These are phyloP conservation scores for Oreochromis tanganicae DNA, from an alignment of 2,113 vertebrate genomes.

Conservation along the genomic window DNA sequence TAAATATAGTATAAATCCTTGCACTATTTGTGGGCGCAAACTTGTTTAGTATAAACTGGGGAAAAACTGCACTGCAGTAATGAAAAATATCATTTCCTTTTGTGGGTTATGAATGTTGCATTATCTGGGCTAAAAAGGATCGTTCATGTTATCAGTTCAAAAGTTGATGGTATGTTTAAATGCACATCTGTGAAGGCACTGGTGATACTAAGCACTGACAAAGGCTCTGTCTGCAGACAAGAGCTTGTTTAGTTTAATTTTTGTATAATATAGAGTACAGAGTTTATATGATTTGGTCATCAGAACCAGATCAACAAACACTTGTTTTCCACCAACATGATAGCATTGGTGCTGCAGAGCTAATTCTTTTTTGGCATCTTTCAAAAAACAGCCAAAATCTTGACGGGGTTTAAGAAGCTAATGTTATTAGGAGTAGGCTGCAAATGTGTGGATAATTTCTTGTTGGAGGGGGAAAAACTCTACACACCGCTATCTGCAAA, in stretches of 20 bases:
- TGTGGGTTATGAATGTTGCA: background rate
- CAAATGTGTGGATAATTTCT: background rate
- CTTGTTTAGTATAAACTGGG: background rate
- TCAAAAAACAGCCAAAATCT: no score
- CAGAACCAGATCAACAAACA: no score
- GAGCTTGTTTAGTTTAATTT: no score
- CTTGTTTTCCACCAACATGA: no score
- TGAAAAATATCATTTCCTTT: background rate
- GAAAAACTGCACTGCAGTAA: background rate
- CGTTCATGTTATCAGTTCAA: background rate
- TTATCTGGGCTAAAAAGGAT: background rate
- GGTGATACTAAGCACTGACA: background rate
- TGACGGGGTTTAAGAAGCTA: background rate
- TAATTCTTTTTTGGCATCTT: no score
- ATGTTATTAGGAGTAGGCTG: background rate
- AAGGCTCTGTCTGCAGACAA: no score
- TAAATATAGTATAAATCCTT: background rate
- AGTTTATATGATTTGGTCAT: no score
- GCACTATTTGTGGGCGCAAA: background rate
- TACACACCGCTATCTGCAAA: background rate
- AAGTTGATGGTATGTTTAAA: background rate
- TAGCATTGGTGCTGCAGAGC: no score
- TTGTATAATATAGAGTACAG: no score
- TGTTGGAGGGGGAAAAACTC: fast-evolving
- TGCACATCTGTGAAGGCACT: background rate